phyloP scores from a whole-genome alignment of 2,888 invertebrate genomes.

The Drosophila helvetica region DNA sequence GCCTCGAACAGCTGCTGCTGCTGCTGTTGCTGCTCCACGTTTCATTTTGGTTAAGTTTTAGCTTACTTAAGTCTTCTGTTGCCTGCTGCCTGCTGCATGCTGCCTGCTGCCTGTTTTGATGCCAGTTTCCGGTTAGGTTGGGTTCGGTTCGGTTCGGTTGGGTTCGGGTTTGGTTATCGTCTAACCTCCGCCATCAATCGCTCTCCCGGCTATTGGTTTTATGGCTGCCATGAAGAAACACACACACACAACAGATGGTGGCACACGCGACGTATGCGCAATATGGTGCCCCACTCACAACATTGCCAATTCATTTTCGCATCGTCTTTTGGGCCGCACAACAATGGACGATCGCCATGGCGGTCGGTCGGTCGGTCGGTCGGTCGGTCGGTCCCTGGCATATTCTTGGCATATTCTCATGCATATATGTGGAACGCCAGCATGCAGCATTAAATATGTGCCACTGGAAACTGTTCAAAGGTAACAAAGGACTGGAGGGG shows the following conservation, averaged over 20 bases:
- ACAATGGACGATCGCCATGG: slow-evolving; percentile 51
- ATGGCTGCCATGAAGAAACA: slow-evolving; percentile 43
- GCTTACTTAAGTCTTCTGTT: slow-evolving; percentile 1
- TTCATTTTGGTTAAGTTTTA: slow-evolving; percentile 35
- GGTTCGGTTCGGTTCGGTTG: background rate
- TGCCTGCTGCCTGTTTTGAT: background rate
- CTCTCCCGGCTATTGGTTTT: slow-evolving; percentile 42
- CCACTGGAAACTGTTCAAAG: slow-evolving; percentile 31
- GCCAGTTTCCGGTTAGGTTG: slow-evolving; percentile 1
- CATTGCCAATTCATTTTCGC: slow-evolving; percentile 69
- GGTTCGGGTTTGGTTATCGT: background rate
- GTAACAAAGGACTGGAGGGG: background rate
- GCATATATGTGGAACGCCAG: slow-evolving; percentile 62
- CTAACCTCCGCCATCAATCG: slow-evolving; percentile 21
- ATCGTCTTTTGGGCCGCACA: slow-evolving; percentile 40
- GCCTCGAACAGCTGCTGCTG: slow-evolving; percentile 13
- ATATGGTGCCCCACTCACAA: slow-evolving; percentile 54
- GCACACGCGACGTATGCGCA: slow-evolving; percentile 57
- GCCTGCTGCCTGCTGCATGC: background rate
- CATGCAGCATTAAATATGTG: slow-evolving; percentile 65
- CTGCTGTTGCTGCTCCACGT: slow-evolving; percentile 23
- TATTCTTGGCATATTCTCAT: slow-evolving; percentile 39
- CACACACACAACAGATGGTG: too few species aligned
- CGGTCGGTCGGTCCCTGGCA: slow-evolving; percentile 10
- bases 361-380: slow-evolving; percentile 15